Evolutionary conservation across 2,113 vertebrate genomes (phyloP).

Genomic region (Orycteropus afer): DNA sequence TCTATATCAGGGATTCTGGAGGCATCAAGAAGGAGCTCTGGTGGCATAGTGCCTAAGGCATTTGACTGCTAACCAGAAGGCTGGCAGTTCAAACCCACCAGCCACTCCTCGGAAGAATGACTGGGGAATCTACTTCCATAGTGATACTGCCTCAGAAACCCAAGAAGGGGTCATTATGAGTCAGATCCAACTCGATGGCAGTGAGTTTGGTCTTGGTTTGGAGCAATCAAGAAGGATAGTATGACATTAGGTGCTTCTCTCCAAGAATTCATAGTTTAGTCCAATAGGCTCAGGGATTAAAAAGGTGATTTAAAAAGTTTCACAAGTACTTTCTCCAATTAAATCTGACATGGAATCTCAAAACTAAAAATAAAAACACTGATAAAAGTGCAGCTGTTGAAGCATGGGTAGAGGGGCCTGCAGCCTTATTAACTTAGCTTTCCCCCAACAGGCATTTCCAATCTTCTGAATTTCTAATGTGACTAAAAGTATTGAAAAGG

Average conservation of each 20-base stretch:
- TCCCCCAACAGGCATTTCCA: neutral
- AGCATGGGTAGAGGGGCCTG: neutral
- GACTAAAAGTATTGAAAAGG: neutral
- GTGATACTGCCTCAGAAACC: no score
- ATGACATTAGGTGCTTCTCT: no score
- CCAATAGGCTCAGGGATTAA: neutral
- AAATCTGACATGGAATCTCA: neutral
- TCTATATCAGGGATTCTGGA: neutral
- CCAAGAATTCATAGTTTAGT: neutral
- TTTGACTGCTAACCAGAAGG: no score
- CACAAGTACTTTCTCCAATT: neutral
- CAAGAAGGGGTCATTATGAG: no score
- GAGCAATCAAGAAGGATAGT: neutral
- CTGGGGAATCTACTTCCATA: no score
- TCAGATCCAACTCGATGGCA: no score
- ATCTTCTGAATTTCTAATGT: neutral
- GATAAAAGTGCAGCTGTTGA: neutral
- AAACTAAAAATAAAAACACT: neutral
- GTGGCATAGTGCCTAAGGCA: no score
- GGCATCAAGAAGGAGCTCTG: neutral
- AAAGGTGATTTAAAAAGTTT: neutral
- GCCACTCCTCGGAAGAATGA: no score
- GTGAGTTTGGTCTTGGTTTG: no score
- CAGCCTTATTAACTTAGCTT: neutral
- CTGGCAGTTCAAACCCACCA: no score